Base-by-base conservation (phyloP, 2,888 invertebrate genomes). In the Campopleginae sp. region DNA sequence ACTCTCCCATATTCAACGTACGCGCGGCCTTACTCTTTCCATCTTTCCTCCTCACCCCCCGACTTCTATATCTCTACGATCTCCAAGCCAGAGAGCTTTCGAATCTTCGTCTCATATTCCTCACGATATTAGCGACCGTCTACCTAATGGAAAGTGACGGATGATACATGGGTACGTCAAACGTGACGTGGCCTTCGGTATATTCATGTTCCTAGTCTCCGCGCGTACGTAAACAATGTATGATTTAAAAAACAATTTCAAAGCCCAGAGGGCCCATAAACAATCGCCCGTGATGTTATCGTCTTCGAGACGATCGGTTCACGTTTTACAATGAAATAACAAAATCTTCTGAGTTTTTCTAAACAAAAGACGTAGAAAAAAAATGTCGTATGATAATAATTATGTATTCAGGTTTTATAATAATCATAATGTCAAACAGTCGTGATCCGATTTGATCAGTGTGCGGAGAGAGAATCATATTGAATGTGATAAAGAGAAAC, bases 151-250 rank as follows among this genome's bases (percentile, higher is more conserved):
- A 90, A 92, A 89, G 87, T 91, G 93, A 91, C 93, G 90, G 90
- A 91, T 92, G 92, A 92, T 93, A 90, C 90, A 91, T 90, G 90
- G 89, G 89, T 87, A 89, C 89, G 91, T 92, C 92, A 92, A 92
- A 92, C 89, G 90, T 90, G 90, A 91, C 90, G 89, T 82, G 86
- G 82, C 86, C 86, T 86, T 88, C 77, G 63, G 58, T 80, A 78
- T 84, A 82, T 84, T 79, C 14, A 14, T 58, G 27, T 48, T 58
- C 80, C 79, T 54, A 12, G 44, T 46, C 8, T 46, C 1, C 8
- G 3, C 7, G 23, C n/a, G 33, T 33, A n/a, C 42, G 31, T 27
- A 27, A 46, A 42, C 27, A 14, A 5, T 70, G 17, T 31, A 17
- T 6, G 6, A 8, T 14, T n/a, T 33, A 8, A 3, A 12, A 19